Evolutionary conservation across 1,140 invertebrate genomes (phyloP), one percentile per base, ranked within the genome.

Genomic region (Papilio glaucus): DNA sequence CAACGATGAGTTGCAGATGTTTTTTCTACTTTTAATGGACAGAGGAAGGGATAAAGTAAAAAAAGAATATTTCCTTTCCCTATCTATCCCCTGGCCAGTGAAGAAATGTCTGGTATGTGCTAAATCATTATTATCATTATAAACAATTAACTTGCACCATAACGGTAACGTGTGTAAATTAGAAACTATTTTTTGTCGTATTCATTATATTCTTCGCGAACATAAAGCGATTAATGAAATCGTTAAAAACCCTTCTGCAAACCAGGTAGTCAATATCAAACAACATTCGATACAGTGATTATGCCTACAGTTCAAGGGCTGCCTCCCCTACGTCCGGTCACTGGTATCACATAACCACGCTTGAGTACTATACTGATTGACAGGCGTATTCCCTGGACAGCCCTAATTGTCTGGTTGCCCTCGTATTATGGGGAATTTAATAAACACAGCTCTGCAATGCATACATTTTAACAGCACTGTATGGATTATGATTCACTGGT

Each of bases 341-440:
- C 24, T 45, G 57, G 78, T 82, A 86, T 85, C 84, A 71, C 67
- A 83, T 85, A 80, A 83, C 83, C 80, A 73, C 78, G 77, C 57
- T 45, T 71, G 78, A 76, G 72, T 79, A 75, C 73, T 72, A 75
- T 70, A 77, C 84, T 85, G 88, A 88, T 86, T 88, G 88, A 90
- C 88, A 82, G 83, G 77, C 79, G 78, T 83, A 84, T 83, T 86
- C 83, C 82, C 84, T 82, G 74, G 80, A 79, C 82, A 85, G 82
- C 87, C 87, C 84, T 87, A 89, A 90, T 87, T 81, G 81, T 83
- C 80, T 80, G 82, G 74, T 79, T 80, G 72, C 80, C 83, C 88
- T 82, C 81, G 71, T 84, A 85, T 87, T 88, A 88, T 77, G 78
- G 76, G 77, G 79, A 85, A 89, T 88, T 90, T 88, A 89, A 89